phyloP scores from a whole-genome alignment of 2,113 vertebrate genomes.

The Cricetomys ansorgei region DNA sequence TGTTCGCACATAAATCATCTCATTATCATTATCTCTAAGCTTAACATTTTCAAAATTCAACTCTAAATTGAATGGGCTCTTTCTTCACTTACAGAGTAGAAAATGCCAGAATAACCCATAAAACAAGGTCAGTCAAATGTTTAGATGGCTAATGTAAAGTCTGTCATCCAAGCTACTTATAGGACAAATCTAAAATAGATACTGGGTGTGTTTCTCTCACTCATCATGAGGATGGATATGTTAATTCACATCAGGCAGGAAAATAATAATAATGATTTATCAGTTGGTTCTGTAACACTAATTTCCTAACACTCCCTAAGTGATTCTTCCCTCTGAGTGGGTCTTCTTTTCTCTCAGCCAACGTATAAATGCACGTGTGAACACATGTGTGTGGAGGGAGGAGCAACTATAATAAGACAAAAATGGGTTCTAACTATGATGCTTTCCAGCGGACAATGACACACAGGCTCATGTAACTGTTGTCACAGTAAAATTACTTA shows the following conservation, averaged over 20 bases:
- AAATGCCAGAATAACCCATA: constrained; percentile 17
- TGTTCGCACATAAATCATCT: constrained; percentile 54
- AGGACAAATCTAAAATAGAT: not conserved
- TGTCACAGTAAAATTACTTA: constrained; percentile 7
- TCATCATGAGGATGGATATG: not conserved
- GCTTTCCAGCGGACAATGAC: not conserved
- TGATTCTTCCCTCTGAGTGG: not conserved
- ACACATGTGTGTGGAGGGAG: not conserved
- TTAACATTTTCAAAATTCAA: constrained; percentile 26
- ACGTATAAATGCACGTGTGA: not conserved
- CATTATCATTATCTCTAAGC: constrained; percentile 1
- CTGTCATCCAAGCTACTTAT: not conserved
- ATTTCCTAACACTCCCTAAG: not conserved
- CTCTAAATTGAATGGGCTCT: not conserved
- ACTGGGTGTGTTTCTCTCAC: not conserved
- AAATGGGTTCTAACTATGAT: not conserved
- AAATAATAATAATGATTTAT: too few species aligned
- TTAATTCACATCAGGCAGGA: not conserved
- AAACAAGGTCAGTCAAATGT: not conserved
- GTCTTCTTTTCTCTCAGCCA: not conserved
- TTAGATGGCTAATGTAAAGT: not conserved
- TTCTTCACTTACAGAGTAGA: not conserved
- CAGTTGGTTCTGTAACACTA: not conserved
- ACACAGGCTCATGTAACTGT: not conserved
- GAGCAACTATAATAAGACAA: not conserved